These are phyloP conservation scores for Sanderia malayensis DNA, from an alignment of 30 jellyfish, hydroid and myxozoan species.

Conservation along the genomic window DNA sequence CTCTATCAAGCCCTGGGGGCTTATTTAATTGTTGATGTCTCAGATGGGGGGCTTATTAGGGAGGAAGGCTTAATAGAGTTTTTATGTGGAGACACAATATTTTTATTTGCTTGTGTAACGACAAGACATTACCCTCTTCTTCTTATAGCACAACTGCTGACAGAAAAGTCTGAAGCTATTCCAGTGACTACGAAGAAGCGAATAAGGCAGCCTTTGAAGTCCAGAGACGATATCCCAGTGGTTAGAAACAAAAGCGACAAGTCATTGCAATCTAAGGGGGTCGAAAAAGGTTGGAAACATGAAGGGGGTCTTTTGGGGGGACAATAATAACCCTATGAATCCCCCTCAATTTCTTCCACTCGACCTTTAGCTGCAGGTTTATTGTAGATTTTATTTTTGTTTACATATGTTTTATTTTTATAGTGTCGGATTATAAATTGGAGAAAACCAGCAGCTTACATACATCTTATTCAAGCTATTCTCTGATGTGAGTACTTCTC, in stretches of 20 bases:
- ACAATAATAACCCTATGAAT: neutral
- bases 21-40: too few species aligned
- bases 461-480: neutral
- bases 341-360: neutral
- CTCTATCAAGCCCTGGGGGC: neutral
- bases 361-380: too few species aligned
- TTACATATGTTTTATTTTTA: too few species aligned
- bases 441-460: neutral
- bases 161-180: constrained; percentile 39
- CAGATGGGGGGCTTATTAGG: too few species aligned
- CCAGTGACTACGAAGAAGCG: constrained; percentile 22
- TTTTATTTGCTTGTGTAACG: too few species aligned
- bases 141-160: constrained; percentile 26
- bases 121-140: too few species aligned
- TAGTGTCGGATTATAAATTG: neutral
- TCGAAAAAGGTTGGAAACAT: neutral
- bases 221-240: constrained; percentile 19
- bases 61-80: neutral
- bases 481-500: neutral
- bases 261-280: neutral
- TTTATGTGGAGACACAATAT: too few species aligned
- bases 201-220: constrained; percentile 1
- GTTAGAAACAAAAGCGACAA: constrained; percentile 6
- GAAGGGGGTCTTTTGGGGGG: neutral
- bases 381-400: too few species aligned